A percentile compares a stretch with the other conserved stretches of the same genome.
Evolutionary conservation across 2,888 invertebrate species (phyloP).

Genomic region (Drosophila mayaguana): DNA sequence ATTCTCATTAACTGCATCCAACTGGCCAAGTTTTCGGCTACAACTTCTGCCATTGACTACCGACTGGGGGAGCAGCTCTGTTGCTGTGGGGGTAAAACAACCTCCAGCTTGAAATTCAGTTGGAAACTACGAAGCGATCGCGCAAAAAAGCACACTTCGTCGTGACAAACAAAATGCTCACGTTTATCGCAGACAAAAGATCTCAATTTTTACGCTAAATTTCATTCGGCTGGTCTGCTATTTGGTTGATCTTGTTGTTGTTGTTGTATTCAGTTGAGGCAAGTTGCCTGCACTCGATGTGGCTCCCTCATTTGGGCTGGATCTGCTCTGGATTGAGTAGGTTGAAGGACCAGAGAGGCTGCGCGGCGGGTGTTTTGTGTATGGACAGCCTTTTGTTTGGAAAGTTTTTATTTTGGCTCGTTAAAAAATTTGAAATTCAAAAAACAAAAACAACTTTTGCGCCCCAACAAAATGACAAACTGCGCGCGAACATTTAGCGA

Average conservation of each 20-base stretch:
- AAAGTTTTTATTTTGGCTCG: conserved; percentile 80
- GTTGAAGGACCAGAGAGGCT: conserved; percentile 4
- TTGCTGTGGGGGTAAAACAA: conserved; percentile 17
- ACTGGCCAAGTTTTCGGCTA: background rate
- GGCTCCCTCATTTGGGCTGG: conserved; percentile 51
- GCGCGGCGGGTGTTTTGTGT: conserved; percentile 27
- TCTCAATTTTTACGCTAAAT: conserved; percentile 80
- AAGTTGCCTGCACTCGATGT: conserved; percentile 36
- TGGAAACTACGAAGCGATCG: conserved; percentile 54
- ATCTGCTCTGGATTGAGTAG: conserved; percentile 67
- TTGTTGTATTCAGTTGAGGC: conserved; percentile 22
- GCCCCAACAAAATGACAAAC: conserved; percentile 47
- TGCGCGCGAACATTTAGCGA: conserved; percentile 17
- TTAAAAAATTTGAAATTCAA: conserved; percentile 76
- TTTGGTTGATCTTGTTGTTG: conserved; percentile 16
- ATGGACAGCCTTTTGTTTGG: conserved; percentile 72
- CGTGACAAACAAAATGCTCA: conserved; percentile 84
- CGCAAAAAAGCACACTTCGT: conserved; percentile 81
- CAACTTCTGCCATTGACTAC: background rate
- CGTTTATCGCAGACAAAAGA: conserved; percentile 82
- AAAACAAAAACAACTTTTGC: conserved; percentile 38
- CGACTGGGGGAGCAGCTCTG: background rate
- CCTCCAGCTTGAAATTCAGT: conserved; percentile 28
- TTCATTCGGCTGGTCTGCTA: conserved; percentile 62
- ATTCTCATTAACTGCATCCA: conserved; percentile 1